A percentile compares a stretch with the other conserved stretches of the same genome.
Evolutionary conservation across 2,797 vertebrate species (phyloP).

Genomic region (Ptychobarbus kaznakovi): DNA sequence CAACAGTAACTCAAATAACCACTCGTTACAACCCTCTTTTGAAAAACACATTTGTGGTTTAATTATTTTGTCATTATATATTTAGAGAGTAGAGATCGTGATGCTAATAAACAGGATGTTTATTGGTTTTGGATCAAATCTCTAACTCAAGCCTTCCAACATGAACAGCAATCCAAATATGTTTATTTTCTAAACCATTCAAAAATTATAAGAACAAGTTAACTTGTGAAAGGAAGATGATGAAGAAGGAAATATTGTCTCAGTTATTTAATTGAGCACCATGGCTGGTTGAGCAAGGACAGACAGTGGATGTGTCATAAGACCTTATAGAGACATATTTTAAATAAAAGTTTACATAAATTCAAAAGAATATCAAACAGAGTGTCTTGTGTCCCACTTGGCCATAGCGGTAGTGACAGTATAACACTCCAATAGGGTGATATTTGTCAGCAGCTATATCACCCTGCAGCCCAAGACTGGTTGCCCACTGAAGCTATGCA

Average conservation of each 20-base stretch:
- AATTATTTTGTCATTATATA: neutral
- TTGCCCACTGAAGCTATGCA: too few relatives aligned
- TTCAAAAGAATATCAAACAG: neutral
- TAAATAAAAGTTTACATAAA: neutral
- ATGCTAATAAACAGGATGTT: neutral
- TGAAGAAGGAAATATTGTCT: too few relatives aligned
- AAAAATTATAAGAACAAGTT: neutral
- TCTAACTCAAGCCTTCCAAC: neutral
- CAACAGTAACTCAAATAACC: too few relatives aligned
- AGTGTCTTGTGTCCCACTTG: neutral
- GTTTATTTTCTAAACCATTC: neutral
- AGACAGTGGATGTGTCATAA: neutral
- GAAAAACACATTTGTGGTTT: too few relatives aligned
- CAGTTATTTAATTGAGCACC: too few relatives aligned
- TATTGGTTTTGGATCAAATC: neutral
- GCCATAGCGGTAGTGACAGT: neutral
- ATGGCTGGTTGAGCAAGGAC: neutral
- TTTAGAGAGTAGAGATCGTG: neutral
- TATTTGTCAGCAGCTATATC: too few relatives aligned
- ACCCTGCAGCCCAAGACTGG: too few relatives aligned
- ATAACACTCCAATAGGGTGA: neutral
- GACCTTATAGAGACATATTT: neutral
- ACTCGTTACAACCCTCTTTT: too few relatives aligned
- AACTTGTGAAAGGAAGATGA: neutral
- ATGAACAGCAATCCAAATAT: neutral